Base-by-base conservation (phyloP, 1,140 invertebrate species). In the Nixonia krombeini region DNA sequence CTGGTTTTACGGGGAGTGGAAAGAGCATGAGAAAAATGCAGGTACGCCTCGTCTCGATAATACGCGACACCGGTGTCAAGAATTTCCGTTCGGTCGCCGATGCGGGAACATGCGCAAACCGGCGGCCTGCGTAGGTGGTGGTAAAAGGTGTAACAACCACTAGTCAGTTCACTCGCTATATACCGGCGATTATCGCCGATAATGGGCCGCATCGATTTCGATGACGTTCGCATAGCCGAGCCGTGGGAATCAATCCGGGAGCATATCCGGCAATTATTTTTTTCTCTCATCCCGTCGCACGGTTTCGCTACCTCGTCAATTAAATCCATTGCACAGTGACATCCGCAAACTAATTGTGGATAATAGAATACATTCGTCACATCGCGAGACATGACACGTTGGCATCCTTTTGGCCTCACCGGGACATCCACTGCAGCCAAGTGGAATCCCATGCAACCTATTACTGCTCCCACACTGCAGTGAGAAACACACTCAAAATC, bases 191-290 rank as follows among this genome's bases (percentile, higher is more conserved):
- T 77, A 75, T 73, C 67, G 61, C 66, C 67, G 73, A 78, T 79
- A 79, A 79, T 79, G 74, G 70, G 65, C 71, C 74, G 72, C 75
- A 76, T 77, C 76, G 75, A 77, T 78, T 77, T 72, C 65, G 74
- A 69, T 47, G 66, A 52, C 55, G 50, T 62, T 70, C 70, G 57
- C 72, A 76, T 74, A 72, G 73, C 52, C 57, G 72, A 79, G 66
- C 76, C 78, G 76, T 79, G 78, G 78, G 77, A 80, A 80, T 80
- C 78, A 78, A 75, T 78, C 77, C 56, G 44, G 59, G 38, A 66
- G 70, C 64, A 62, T 71, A 65, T 72, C 70, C 65, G 61, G 65
- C 65, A 65, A 70, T 70, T 70, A 70, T 65, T 70, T 70, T 70
- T 70, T 70, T 70, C 51, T 70, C 57, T n/a, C 57, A 62, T 62